phyloP scores from a whole-genome alignment of 2,888 invertebrate genomes.

The Ochropleura leucogaster region DNA sequence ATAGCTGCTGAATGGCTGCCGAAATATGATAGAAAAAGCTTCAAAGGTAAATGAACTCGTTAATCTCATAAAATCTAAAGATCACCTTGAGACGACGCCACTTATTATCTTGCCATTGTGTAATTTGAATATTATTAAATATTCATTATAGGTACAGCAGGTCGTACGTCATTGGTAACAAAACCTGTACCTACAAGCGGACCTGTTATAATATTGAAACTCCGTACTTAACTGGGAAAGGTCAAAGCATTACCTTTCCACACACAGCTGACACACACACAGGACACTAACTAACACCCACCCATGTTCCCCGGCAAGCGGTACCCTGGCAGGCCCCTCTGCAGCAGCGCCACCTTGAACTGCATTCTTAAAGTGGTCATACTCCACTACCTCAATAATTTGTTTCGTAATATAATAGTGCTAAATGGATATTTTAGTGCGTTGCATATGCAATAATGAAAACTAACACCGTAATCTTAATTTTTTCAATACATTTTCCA shows the following conservation, averaged over 20 bases:
- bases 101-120: not conserved
- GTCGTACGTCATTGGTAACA: not conserved
- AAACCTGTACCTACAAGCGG: not conserved
- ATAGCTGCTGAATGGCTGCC: conserved; percentile 14
- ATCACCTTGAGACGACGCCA: conserved; percentile 4
- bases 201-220: not conserved
- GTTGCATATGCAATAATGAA: not conserved
- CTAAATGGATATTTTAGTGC: not conserved
- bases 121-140: conserved; percentile 23
- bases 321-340: too few species aligned
- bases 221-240: not conserved
- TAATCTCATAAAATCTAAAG: not conserved
- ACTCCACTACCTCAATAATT: too few species aligned
- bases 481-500: not conserved
- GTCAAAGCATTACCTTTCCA: not conserved
- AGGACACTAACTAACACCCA: too few species aligned
- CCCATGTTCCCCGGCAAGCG: too few species aligned
- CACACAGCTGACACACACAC: too few species aligned
- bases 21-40: not conserved
- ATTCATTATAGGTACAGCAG: not conserved
- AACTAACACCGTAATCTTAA: not conserved
- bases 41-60: conserved; percentile 3
- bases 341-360: too few species aligned
- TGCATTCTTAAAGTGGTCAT: too few species aligned
- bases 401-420: too few species aligned